Conservation (phyloP, 2,888 invertebrate genomes). For the Galeruca laticollis region DNA sequence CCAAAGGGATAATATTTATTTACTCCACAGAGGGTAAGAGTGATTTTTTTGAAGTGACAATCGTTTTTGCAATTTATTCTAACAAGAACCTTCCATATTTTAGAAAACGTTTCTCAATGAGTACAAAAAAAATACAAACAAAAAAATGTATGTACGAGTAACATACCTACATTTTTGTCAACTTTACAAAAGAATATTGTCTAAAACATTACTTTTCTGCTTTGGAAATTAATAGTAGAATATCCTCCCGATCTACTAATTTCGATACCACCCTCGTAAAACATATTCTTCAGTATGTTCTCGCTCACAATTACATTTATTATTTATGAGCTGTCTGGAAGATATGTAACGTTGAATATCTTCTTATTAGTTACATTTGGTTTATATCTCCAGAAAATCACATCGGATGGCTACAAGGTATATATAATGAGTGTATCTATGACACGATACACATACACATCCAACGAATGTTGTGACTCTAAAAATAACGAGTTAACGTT, state of each 20-base stretch:
- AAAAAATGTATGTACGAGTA: no score
- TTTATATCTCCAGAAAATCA: constrained; percentile 44
- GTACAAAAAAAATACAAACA: no score
- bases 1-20: no score
- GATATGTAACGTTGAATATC: constrained; percentile 49
- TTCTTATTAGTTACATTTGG: constrained; percentile 55
- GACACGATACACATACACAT: constrained; percentile 44
- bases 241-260: background rate
- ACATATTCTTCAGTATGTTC: constrained; percentile 47
- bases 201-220: no score
- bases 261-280: constrained; percentile 23
- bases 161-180: no score
- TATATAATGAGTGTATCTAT: constrained; percentile 37
- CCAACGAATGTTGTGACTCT: constrained; percentile 29
- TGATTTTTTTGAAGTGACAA: no score
- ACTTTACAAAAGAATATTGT: no score
- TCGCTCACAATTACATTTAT: constrained; percentile 59
- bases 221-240: no score
- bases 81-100: no score
- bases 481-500: constrained; percentile 31
- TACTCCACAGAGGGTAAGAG: no score
- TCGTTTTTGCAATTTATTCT: no score
- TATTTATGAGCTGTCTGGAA: constrained; percentile 57
- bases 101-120: no score
- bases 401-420: constrained; percentile 38